Percentiles rank a stretch among this genome's conserved stretches.
Conservation (phyloP, 1,140 invertebrate genomes). For the Drosophila tani region DNA sequence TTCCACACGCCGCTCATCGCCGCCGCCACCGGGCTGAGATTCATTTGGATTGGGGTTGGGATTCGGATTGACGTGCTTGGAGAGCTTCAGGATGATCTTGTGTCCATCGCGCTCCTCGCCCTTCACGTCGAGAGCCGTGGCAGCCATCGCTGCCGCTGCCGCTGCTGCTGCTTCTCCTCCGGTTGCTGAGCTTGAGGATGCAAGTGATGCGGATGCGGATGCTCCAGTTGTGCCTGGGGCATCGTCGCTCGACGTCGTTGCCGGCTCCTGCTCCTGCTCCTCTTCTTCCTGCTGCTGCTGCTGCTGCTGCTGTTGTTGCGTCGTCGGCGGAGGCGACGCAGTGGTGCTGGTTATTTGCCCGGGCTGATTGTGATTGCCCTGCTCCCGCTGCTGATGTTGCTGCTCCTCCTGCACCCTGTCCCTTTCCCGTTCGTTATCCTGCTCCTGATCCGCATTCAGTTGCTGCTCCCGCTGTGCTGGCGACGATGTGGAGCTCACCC, state of each 20-base stretch:
- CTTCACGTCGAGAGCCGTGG: slow-evolving; percentile 66
- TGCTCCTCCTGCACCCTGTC: slow-evolving; percentile 41
- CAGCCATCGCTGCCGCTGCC: slow-evolving; percentile 53
- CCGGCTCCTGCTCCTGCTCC: slow-evolving; percentile 13
- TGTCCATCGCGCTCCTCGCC: slow-evolving; percentile 62
- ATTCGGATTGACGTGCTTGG: slow-evolving; percentile 52
- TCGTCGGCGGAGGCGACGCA: slow-evolving; percentile 72
- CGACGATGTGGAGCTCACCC: slow-evolving; percentile 72
- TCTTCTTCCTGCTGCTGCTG: slow-evolving; percentile 34
- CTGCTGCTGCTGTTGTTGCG: slow-evolving; percentile 26
- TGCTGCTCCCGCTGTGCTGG: slow-evolving; percentile 61
- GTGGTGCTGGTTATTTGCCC: slow-evolving; percentile 78
- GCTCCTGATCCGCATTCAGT: slow-evolving; percentile 61
- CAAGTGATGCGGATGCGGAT: slow-evolving; percentile 22
- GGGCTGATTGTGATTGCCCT: slow-evolving; percentile 47
- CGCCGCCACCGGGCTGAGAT: slow-evolving; percentile 66
- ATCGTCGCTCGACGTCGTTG: slow-evolving; percentile 49
- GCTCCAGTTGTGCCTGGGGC: slow-evolving; percentile 47
- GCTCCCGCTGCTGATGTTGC: slow-evolving; percentile 31
- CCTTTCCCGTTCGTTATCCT: slow-evolving; percentile 33
- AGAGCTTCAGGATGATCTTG: slow-evolving; percentile 78
- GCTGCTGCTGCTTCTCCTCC: slow-evolving; percentile 17
- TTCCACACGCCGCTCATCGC: slow-evolving; percentile 70
- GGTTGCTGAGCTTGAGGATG: slow-evolving; percentile 29
- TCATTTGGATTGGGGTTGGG: slow-evolving; percentile 47